Conservation (phyloP, 2,113 vertebrate species). For the Microcebus tavaratra region DNA sequence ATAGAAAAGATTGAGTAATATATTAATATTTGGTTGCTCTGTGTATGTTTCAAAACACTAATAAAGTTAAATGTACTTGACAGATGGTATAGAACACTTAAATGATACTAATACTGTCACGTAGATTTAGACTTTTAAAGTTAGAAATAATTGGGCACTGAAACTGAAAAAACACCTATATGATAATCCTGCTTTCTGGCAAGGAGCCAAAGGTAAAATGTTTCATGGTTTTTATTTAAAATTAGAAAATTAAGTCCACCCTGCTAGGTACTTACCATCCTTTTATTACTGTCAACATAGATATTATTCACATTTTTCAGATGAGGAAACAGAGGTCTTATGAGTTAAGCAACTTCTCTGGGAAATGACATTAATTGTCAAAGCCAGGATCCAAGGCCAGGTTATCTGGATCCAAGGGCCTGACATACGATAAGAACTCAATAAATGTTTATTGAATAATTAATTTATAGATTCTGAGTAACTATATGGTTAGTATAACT, state of each 20-base stretch:
- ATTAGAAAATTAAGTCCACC: background rate
- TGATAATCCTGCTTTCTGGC: background rate
- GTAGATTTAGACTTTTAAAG: constrained; percentile 37
- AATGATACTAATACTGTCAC: background rate
- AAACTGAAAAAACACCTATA: constrained; percentile 31
- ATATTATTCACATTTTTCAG: constrained; percentile 25
- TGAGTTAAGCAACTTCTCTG: background rate
- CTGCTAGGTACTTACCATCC: background rate
- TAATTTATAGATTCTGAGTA: background rate
- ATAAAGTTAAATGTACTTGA: constrained; percentile 36
- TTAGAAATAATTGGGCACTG: background rate
- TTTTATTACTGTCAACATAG: constrained; percentile 45
- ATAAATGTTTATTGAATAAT: constrained; percentile 41
- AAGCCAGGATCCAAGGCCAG: background rate
- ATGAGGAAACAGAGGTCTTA: constrained; percentile 30
- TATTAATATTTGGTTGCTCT: background rate
- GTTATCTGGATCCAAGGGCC: background rate
- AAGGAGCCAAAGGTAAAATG: background rate
- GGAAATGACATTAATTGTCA: constrained; percentile 37
- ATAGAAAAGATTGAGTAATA: constrained; percentile 25
- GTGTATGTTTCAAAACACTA: constrained; percentile 32
- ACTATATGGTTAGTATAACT: constrained; percentile 34
- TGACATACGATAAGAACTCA: background rate
- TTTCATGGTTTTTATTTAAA: background rate
- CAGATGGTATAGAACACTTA: background rate